These are phyloP conservation scores for Henricia sp. DNA, from an alignment of 53 echinoderm and acorn worm species.

Conservation along the genomic window DNA sequence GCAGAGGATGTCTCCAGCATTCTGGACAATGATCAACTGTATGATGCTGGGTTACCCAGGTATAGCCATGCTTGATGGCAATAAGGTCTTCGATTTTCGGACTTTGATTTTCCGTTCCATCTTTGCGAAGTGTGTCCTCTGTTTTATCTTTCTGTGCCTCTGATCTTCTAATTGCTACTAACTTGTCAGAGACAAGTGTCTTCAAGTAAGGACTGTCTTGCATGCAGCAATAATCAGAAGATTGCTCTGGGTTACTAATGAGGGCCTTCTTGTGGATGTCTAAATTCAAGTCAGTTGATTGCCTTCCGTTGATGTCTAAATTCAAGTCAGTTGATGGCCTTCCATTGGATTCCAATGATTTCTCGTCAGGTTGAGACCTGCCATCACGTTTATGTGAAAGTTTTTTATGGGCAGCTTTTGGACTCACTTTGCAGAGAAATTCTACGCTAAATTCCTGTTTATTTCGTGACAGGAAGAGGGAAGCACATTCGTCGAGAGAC, in stretches of 20 bases:
- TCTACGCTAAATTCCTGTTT: constrained; percentile 75
- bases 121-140: too few species aligned
- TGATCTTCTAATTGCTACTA: background rate
- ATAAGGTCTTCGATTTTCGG: constrained; percentile 2
- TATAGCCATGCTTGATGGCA: constrained; percentile 39
- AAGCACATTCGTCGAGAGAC: constrained; percentile 72
- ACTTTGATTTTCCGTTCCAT: background rate
- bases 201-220: constrained; percentile 46
- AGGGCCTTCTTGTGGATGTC: background rate
- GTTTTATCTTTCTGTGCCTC: too few species aligned
- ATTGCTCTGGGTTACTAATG: too few species aligned
- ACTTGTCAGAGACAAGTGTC: constrained; percentile 1
- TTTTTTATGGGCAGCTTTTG: background rate
- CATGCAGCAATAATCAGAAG: background rate
- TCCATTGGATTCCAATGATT: constrained; percentile 1
- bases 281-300: background rate
- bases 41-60: constrained; percentile 76
- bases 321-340: constrained; percentile 5
- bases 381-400: background rate
- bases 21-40: constrained; percentile 69
- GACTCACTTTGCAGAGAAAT: constrained; percentile 72
- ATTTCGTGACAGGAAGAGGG: constrained; percentile 56
- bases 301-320: constrained; percentile 10
- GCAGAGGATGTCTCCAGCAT: constrained; percentile 70
- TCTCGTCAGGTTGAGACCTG: background rate